These are phyloP conservation scores for Ephestia elutella DNA, from an alignment of 1,140 invertebrate genomes.

Conservation along the genomic window DNA sequence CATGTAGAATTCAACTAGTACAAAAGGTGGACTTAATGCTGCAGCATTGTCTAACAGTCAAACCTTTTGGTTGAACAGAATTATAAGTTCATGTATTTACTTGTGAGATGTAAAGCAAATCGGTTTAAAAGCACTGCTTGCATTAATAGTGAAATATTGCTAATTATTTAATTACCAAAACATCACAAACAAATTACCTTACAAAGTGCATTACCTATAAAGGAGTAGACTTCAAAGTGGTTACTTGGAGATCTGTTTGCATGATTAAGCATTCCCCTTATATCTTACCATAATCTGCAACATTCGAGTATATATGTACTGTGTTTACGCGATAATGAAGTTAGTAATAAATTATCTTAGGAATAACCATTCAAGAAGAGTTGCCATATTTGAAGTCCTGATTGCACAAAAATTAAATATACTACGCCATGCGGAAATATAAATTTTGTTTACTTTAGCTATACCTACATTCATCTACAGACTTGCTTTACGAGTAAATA, in stretches of 20 bases:
- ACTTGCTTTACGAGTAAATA: not conserved
- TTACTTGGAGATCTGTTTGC: not conserved
- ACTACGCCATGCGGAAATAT: not conserved
- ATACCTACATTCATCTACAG: not conserved
- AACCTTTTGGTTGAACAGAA: no score
- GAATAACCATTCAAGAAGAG: no score
- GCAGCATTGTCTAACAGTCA: no score
- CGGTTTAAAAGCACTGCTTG: constrained; percentile 6
- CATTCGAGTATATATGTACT: not conserved
- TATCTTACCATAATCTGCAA: not conserved
- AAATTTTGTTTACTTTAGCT: not conserved
- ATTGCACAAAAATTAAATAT: not conserved
- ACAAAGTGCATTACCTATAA: constrained; percentile 1
- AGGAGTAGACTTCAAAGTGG: constrained; percentile 1
- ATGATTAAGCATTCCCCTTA: not conserved
- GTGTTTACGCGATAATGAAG: not conserved
- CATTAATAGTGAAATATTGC: not conserved
- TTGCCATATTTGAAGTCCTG: no score
- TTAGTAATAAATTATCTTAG: not conserved
- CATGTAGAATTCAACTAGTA: no score
- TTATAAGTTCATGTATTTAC: not conserved
- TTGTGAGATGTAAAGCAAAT: not conserved
- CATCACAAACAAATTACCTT: not conserved
- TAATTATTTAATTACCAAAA: not conserved
- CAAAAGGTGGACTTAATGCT: no score